Evolutionary conservation across 2,888 invertebrate genomes (phyloP).

Genomic region (Neoaliturus tenellus): DNA sequence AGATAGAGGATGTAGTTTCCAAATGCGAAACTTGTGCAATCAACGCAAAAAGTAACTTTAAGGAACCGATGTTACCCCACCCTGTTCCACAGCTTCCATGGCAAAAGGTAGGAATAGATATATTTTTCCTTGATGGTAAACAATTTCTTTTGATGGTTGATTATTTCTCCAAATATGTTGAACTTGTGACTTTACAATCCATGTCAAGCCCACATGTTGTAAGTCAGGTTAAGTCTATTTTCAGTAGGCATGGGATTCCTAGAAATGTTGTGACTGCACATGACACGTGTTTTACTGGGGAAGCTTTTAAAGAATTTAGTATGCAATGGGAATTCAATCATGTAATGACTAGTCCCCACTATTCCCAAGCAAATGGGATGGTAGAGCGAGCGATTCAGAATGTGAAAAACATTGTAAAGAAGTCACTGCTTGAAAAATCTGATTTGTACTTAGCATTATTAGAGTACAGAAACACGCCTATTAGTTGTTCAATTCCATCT

Average conservation of each 20-base stretch:
- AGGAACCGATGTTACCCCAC: slow-evolving; percentile 2
- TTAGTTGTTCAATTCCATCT: neutral
- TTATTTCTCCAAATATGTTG: slow-evolving; percentile 30
- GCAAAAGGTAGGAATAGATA: slow-evolving; percentile 26
- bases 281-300: neutral
- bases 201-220: neutral
- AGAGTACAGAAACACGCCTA: slow-evolving; percentile 5
- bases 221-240: neutral
- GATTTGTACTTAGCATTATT: neutral
- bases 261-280: neutral
- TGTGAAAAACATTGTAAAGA: neutral
- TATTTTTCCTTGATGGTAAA: neutral
- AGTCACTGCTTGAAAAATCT: slow-evolving; percentile 10
- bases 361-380: slow-evolving; percentile 26
- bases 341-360: slow-evolving; percentile 24
- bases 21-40: slow-evolving; percentile 18
- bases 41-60: neutral
- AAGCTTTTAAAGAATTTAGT: neutral
- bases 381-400: slow-evolving; percentile 28
- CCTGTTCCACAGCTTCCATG: slow-evolving; percentile 1
- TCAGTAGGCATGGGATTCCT: slow-evolving; percentile 42
- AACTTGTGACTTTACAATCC: neutral
- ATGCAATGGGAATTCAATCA: slow-evolving; percentile 13
- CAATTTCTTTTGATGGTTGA: slow-evolving; percentile 26
- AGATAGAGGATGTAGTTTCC: slow-evolving; percentile 32